phyloP scores from a whole-genome alignment of 2,888 invertebrate genomes.

The Sabatieria punctata region DNA sequence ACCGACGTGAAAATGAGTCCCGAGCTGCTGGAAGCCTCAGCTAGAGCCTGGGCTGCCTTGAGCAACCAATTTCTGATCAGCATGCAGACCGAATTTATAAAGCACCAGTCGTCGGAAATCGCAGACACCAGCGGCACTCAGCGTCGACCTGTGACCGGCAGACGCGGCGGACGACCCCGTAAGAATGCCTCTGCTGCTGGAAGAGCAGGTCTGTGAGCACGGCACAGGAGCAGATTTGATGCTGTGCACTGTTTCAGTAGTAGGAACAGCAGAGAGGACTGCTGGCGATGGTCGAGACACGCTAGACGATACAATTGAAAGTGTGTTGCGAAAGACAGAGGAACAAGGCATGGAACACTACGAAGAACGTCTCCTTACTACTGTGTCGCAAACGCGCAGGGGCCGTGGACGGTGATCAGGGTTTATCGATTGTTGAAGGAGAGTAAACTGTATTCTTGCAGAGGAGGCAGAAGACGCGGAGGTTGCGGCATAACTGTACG shows the following conservation, averaged over 20 bases:
- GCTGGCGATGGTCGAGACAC: too few relatives aligned
- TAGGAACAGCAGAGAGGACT: too few relatives aligned
- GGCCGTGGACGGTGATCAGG: too few relatives aligned
- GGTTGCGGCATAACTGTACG: neutral
- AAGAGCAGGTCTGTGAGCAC: too few relatives aligned
- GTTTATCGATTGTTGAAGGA: too few relatives aligned
- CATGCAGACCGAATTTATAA: neutral
- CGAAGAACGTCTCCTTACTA: too few relatives aligned
- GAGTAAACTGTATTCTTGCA: neutral
- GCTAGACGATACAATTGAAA: neutral
- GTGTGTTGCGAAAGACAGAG: neutral
- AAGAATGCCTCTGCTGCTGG: too few relatives aligned
- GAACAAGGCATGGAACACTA: neutral
- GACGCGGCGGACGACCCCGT: too few relatives aligned
- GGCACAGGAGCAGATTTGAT: neutral
- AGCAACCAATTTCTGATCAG: slow-evolving; percentile 3
- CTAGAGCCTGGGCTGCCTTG: slow-evolving; percentile 6
- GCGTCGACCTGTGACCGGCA: too few relatives aligned
- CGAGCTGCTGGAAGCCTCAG: slow-evolving; percentile 5
- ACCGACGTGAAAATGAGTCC: neutral
- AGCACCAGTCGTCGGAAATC: neutral
- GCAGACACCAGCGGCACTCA: neutral
- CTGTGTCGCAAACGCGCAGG: too few relatives aligned
- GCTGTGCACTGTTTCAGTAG: too few relatives aligned
- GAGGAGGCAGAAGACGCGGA: neutral